These are phyloP conservation scores for Proisotoma minuta DNA, from an alignment of 2,888 invertebrate species.

Conservation along the genomic window DNA sequence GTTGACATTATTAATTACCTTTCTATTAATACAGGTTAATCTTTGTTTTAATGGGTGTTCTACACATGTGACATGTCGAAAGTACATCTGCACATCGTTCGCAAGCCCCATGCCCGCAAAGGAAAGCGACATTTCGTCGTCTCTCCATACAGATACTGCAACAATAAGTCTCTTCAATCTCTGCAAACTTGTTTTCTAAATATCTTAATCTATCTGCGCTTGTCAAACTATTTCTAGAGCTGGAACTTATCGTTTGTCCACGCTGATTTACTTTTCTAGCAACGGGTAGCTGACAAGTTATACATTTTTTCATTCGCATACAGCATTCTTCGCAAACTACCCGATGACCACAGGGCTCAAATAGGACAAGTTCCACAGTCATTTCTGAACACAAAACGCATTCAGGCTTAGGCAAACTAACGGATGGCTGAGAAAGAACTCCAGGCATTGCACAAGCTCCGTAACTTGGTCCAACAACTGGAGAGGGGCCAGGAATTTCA, in stretches of 20 bases:
- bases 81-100: constrained; percentile 74
- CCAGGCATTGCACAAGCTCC: constrained; percentile 7
- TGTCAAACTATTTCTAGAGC: constrained; percentile 52
- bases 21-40: constrained; percentile 58
- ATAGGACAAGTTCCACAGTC: constrained; percentile 59
- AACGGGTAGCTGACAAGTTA: constrained; percentile 63
- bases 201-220: constrained; percentile 64
- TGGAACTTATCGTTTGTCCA: constrained; percentile 28
- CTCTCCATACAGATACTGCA: constrained; percentile 87
- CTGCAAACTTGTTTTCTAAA: constrained; percentile 72
- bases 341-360: constrained; percentile 70
- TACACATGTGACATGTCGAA: constrained; percentile 80
- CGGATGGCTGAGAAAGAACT: not conserved
- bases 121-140: constrained; percentile 64
- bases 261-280: constrained; percentile 48
- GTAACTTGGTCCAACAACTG: not conserved
- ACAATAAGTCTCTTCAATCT: constrained; percentile 78
- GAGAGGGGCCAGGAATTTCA: too few species aligned
- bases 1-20: too few species aligned
- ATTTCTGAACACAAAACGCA: constrained; percentile 70
- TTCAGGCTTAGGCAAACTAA: constrained; percentile 51
- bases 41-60: constrained; percentile 69
- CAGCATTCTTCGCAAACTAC: constrained; percentile 72
- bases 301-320: constrained; percentile 70
- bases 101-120: constrained; percentile 85